A percentile compares a stretch with the other conserved stretches of the same genome.
Evolutionary conservation across 2,888 invertebrate genomes (phyloP).

Genomic region (Melipona bicolor): DNA sequence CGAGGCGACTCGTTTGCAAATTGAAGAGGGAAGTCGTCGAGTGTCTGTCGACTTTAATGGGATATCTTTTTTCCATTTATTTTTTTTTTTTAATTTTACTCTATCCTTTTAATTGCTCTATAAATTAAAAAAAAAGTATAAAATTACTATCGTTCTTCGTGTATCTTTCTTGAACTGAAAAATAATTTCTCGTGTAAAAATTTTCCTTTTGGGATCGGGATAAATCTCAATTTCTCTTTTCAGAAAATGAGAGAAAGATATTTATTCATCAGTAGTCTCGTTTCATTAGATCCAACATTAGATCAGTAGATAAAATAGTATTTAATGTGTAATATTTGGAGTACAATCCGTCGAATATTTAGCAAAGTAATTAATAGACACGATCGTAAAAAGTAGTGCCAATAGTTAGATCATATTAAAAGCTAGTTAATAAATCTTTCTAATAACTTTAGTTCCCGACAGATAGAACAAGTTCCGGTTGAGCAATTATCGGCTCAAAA

Average conservation of each 20-base stretch:
- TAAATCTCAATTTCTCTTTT: neutral
- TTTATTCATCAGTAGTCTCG: constrained; percentile 17
- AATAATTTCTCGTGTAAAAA: neutral
- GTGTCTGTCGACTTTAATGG: constrained; percentile 6
- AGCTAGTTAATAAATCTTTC: constrained; percentile 10
- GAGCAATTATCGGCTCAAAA: neutral
- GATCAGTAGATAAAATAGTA: neutral
- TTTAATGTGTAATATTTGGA: constrained; percentile 10
- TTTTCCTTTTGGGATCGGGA: neutral
- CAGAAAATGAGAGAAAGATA: neutral
- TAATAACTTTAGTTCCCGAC: constrained; percentile 29
- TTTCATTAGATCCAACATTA: constrained; percentile 2
- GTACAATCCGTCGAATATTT: neutral
- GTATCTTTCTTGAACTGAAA: neutral
- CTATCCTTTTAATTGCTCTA: no score
- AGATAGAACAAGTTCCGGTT: neutral
- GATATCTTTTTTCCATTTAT: neutral
- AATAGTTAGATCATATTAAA: constrained; percentile 21
- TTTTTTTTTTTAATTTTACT: neutral
- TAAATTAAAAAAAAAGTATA: neutral
- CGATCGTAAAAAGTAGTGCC: constrained; percentile 21
- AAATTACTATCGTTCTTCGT: neutral
- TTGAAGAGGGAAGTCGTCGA: constrained; percentile 1
- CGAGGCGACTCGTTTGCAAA: neutral
- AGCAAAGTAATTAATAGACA: constrained; percentile 4